These are phyloP conservation scores for Eupelmus urozonus DNA, from an alignment of 2,888 invertebrate species.

Conservation along the genomic window DNA sequence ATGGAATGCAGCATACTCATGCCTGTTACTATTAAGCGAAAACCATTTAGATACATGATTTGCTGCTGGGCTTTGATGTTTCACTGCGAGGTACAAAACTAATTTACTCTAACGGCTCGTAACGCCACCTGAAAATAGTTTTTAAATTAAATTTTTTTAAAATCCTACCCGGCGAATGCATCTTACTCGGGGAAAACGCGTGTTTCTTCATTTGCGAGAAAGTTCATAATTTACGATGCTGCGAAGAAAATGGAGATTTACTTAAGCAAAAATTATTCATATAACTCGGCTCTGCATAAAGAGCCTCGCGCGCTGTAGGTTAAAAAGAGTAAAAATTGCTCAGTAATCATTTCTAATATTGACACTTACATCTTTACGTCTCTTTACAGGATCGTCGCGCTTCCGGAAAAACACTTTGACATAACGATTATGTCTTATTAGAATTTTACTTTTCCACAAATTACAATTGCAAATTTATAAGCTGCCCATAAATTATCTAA, in stretches of 20 bases:
- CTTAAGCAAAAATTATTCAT: constrained; percentile 1
- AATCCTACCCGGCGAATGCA: not conserved
- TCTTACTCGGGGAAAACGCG: not conserved
- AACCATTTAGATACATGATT: too few relatives aligned
- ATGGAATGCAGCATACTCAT: too few relatives aligned
- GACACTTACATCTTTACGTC: too few relatives aligned
- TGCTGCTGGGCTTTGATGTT: not conserved
- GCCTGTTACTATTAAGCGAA: too few relatives aligned
- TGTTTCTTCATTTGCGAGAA: constrained; percentile 30
- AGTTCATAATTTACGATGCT: not conserved
- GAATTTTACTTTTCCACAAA: too few relatives aligned
- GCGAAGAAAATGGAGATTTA: constrained; percentile 19
- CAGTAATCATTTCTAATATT: not conserved
- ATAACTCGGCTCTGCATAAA: not conserved
- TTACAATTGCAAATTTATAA: too few relatives aligned
- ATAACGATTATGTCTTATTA: too few relatives aligned
- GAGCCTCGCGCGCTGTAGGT: not conserved
- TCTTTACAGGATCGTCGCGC: too few relatives aligned
- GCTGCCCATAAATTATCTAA: too few relatives aligned
- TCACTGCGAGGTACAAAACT: not conserved
- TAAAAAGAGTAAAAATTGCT: not conserved
- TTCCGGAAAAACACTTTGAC: too few relatives aligned
- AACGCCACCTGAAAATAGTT: not conserved
- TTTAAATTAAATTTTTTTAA: not conserved
- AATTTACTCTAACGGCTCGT: not conserved